phyloP scores from a whole-genome alignment of 35 echinoderm and acorn worm species.

The Holothuria glaberrima region DNA sequence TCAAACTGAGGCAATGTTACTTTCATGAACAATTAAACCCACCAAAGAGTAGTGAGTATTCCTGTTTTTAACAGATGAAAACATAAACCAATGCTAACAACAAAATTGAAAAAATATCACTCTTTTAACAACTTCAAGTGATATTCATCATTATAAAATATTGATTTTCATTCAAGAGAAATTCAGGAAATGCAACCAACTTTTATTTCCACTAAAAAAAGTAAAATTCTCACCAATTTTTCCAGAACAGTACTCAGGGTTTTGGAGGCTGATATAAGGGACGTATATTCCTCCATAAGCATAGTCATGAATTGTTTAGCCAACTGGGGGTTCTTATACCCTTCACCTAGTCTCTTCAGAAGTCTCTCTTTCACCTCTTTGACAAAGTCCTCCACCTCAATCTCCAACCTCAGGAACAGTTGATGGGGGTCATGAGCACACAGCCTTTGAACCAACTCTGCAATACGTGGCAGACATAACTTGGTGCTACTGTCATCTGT shows the following conservation, averaged over 20 bases:
- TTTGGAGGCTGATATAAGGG: slow-evolving; percentile 85
- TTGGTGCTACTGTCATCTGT: slow-evolving; percentile 45
- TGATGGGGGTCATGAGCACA: slow-evolving; percentile 92
- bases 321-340: slow-evolving; percentile 76
- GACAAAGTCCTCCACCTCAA: slow-evolving; percentile 89
- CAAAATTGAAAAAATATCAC: no score
- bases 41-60: no score
- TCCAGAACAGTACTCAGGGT: slow-evolving; percentile 81
- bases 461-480: slow-evolving; percentile 79
- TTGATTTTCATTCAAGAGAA: no score
- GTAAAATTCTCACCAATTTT: slow-evolving; percentile 69
- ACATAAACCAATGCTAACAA: no score
- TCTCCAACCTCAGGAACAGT: slow-evolving; percentile 90
- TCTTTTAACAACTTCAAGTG: no score
- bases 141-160: no score
- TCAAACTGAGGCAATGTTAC: not conserved
- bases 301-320: slow-evolving; percentile 99
- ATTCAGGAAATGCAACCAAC: no score
- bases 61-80: no score
- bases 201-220: no score
- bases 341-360: slow-evolving; percentile 77
- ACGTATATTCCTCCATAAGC: slow-evolving; percentile 95
- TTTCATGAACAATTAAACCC: no score
- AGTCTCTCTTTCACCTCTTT: slow-evolving; percentile 90
- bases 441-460: slow-evolving; percentile 89